Conservation (phyloP, 2,113 vertebrate species). For the Hiodon alosoides region DNA sequence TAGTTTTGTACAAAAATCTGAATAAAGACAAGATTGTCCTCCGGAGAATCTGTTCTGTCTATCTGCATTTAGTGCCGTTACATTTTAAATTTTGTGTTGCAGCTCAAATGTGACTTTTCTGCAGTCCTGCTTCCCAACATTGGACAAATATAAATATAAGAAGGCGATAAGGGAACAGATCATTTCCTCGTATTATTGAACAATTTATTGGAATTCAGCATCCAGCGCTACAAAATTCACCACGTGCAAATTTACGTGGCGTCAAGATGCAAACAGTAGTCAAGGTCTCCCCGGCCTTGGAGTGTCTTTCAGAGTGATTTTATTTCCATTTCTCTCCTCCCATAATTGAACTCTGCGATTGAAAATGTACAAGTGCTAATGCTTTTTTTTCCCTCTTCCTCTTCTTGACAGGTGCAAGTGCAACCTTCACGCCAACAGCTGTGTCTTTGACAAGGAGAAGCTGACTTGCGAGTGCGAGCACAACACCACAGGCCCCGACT, state of each 20-base stretch:
- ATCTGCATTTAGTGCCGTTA: neutral
- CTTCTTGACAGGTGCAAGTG: slow-evolving; percentile 86
- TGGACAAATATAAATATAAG: slow-evolving; percentile 56
- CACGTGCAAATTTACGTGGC: slow-evolving; percentile 24
- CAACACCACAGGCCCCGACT: slow-evolving; percentile 97
- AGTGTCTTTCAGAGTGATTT: slow-evolving; percentile 24
- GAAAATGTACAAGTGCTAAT: slow-evolving; percentile 24
- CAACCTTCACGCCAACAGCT: slow-evolving; percentile 96
- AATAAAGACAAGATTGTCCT: too few species aligned
- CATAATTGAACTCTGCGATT: slow-evolving; percentile 24
- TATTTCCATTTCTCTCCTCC: slow-evolving; percentile 15
- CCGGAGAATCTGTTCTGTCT: neutral
- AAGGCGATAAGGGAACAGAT: slow-evolving; percentile 47
- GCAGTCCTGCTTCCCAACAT: slow-evolving; percentile 48
- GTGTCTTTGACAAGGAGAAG: slow-evolving; percentile 89
- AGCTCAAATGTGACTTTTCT: slow-evolving; percentile 42
- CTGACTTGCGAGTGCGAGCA: slow-evolving; percentile 94
- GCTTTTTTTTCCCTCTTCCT: slow-evolving; percentile 39
- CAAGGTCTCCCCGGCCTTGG: slow-evolving; percentile 51
- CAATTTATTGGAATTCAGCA: slow-evolving; percentile 38
- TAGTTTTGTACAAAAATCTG: too few species aligned
- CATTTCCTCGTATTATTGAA: slow-evolving; percentile 34
- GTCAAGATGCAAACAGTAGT: slow-evolving; percentile 39
- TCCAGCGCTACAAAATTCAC: slow-evolving; percentile 31
- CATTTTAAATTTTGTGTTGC: neutral